Evolutionary conservation across 2,888 invertebrate genomes (phyloP), one percentile per base, ranked within the genome.

Genomic region (Lasioglossum malachurum): DNA sequence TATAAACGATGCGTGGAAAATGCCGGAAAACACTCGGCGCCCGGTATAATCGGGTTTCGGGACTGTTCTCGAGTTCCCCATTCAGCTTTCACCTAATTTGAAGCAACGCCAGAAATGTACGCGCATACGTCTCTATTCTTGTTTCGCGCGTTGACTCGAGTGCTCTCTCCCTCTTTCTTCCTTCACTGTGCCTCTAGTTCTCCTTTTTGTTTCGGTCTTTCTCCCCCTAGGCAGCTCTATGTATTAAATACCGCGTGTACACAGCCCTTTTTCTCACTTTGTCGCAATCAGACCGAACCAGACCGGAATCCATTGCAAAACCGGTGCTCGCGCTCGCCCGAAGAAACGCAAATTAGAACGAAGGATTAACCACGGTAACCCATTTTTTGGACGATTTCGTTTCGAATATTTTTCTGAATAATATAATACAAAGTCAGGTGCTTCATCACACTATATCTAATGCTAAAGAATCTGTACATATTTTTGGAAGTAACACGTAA

Each of bases 291-390:
- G 38, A 19, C 16, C 44, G 1, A 27, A 46, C 74, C 44, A 46
- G 38, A 14, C 16, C 44, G 5, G 19, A 46, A 44, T 74, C 8
- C 69, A 35, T 53, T 41, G 67, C 44, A 57, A 31, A 35, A 60
- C 23, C 23, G 5, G 27, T 38, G 19, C 41, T 60, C 67, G 46
- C 12, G 23, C 41, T 60, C 67, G 46, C 12, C 82, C 41, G 41
- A 81, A 84, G 83, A 75, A 86, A 74, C 69, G 78, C 44, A 83
- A 84, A 89, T 81, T 77, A 82, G 57, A 75, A n/a, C 49, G 75
- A 60, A 76, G 82, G 78, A 88, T 90, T 87, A 88, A 89, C 83
- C 87, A 78, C 82, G 73, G 67, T 35, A 78, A 69, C 75, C 57
- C 46, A 79, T 79, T 85, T 84, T 82, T 87, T 46, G 46, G 46